Conservation (phyloP, 1,140 invertebrate species). For the Galendromus occidentalis region DNA sequence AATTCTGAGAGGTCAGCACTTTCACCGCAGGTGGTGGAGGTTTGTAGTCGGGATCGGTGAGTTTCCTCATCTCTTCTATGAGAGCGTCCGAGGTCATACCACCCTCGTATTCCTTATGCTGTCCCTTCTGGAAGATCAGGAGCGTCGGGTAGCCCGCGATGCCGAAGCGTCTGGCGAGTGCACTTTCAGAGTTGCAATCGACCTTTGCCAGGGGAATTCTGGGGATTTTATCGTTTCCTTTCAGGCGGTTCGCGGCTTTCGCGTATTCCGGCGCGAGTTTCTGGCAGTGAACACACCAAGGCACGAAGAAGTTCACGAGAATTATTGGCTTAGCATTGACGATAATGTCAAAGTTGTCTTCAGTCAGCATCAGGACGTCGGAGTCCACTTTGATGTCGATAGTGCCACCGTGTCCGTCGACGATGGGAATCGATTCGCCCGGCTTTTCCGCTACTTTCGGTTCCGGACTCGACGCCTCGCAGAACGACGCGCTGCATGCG, state of each 20-base stretch:
- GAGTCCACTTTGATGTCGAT: slow-evolving; percentile 26
- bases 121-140: slow-evolving; percentile 32
- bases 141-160: slow-evolving; percentile 33
- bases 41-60: slow-evolving; percentile 31
- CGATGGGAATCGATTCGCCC: slow-evolving; percentile 14
- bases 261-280: slow-evolving; percentile 33
- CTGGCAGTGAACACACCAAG: slow-evolving; percentile 31
- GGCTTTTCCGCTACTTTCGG: not conserved
- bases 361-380: slow-evolving; percentile 29
- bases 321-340: slow-evolving; percentile 26
- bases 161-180: slow-evolving; percentile 27
- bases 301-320: slow-evolving; percentile 35
- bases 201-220: slow-evolving; percentile 33
- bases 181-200: slow-evolving; percentile 30
- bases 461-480: too few relatives aligned
- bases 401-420: slow-evolving; percentile 17
- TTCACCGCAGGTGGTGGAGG: slow-evolving; percentile 43
- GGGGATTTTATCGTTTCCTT: slow-evolving; percentile 18
- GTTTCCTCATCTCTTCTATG: slow-evolving; percentile 29
- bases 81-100: slow-evolving; percentile 27
- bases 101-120: slow-evolving; percentile 32
- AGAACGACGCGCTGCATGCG: too few relatives aligned
- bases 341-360: slow-evolving; percentile 31
- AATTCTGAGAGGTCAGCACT: slow-evolving; percentile 74
- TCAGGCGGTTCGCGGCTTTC: slow-evolving; percentile 30